Evolutionary conservation across 2,888 invertebrate genomes (phyloP).

Genomic region (Lathronympha strigana): DNA sequence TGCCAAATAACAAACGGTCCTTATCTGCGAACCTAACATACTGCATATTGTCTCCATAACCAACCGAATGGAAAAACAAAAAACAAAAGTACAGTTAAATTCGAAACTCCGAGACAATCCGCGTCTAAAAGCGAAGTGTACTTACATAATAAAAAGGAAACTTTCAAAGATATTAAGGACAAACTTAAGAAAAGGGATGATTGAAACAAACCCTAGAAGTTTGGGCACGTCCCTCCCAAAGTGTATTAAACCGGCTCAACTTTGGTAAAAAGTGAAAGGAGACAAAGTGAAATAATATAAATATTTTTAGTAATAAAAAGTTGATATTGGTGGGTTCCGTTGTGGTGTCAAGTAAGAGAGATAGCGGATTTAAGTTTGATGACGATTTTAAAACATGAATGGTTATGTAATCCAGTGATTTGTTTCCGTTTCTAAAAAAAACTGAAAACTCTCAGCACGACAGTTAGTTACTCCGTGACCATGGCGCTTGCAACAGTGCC

Average conservation of each 20-base stretch:
- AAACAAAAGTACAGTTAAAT: conserved; percentile 44
- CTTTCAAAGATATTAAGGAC: conserved; percentile 58
- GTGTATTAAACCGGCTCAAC: conserved; percentile 79
- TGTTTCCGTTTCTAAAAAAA: too few relatives aligned
- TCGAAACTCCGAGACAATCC: conserved; percentile 39
- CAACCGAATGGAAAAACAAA: conserved; percentile 33
- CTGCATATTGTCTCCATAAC: conserved; percentile 40
- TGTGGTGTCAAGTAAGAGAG: conserved; percentile 48
- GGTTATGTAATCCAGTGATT: too few relatives aligned
- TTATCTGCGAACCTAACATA: conserved; percentile 38
- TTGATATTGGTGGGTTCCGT: conserved; percentile 63
- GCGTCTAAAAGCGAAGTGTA: conserved; percentile 50
- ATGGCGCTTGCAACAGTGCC: too few relatives aligned
- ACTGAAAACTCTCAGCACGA: too few relatives aligned
- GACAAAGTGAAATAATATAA: conserved; percentile 80
- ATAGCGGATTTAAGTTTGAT: not conserved
- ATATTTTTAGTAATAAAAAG: conserved; percentile 82
- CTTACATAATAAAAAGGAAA: conserved; percentile 59
- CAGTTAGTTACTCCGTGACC: too few relatives aligned
- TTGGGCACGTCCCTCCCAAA: conserved; percentile 72
- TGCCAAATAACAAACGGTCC: conserved; percentile 35
- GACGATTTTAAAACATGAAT: too few relatives aligned
- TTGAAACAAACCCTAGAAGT: conserved; percentile 74
- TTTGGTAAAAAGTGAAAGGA: conserved; percentile 71
- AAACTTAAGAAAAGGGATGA: conserved; percentile 68